Base-by-base conservation (phyloP, 2,113 vertebrate species). In the Chloropsis cyanopogon region DNA sequence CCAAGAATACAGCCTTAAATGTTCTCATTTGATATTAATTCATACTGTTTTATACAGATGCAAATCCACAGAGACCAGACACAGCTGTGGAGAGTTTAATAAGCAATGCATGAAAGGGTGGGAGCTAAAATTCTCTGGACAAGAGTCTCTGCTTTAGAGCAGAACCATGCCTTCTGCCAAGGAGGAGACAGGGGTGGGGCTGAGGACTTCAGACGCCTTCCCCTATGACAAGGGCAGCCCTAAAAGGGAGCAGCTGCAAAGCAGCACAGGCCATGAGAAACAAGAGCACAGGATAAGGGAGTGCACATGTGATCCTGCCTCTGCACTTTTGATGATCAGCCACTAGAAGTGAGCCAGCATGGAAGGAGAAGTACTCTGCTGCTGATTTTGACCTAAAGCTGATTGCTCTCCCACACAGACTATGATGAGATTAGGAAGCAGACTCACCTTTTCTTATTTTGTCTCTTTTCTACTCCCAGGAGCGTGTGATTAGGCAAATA, bases 171-270 rank as follows among this genome's bases (percentile, higher is more conserved):
- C 24, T 59, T 86, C 37, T 78, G 25, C 25, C n/a, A 86, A 54
- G 53, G 39, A 76, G 18, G 23, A 76, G 20, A 52, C 4, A 50
- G 2, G 0, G 3, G 14, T 2, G 6, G 7, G 3, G 1, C 1
- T 47, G 26, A 53, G 49, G 31, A 53, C 9, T 41, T 31, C 17
- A 46, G 41, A 24, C 37, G 12, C 8, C 18, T 59, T 59, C 16
- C 4, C 13, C 37, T 49, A 8, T 18, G 22, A 26, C 17, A 71
- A 25, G 4, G 24, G 19, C 24, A 59, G 20, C 10, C 11, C 44
- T 9, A 21, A 29, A 88, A 78, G 15, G 8, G 12, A 89, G 29
- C 4, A 47, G 6, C 7, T 81, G 26, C 25, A 87, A 63, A 92
- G 39, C 15, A 75, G 39, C 11, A n/a, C 6, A 50, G 29, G 4